A percentile compares a stretch with the other conserved stretches of the same genome.
Evolutionary conservation across 2,797 vertebrate species (phyloP).

Genomic region (Pangasius sanitwongsei): DNA sequence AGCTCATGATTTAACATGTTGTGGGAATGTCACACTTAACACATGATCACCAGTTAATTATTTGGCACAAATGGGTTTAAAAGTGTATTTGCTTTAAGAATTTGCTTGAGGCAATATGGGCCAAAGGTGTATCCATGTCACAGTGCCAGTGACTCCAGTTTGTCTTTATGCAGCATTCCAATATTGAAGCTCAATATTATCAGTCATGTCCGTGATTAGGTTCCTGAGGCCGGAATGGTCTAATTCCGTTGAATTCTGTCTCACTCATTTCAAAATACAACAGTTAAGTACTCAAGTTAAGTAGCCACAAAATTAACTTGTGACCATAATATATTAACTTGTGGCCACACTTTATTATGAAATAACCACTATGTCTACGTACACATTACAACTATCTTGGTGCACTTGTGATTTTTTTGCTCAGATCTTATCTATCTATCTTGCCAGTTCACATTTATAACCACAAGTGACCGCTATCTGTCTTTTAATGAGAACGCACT

Average conservation of each 20-base stretch:
- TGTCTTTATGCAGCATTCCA: background rate
- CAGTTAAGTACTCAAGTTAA: no score
- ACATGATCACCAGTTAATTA: background rate
- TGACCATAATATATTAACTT: background rate
- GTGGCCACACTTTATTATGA: background rate
- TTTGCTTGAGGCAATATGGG: background rate
- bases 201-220: background rate
- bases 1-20: background rate
- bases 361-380: background rate
- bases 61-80: background rate
- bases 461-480: background rate
- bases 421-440: background rate
- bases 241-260: background rate
- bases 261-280: background rate
- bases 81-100: background rate
- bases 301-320: background rate
- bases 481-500: background rate
- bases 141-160: background rate
- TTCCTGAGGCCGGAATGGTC: background rate
- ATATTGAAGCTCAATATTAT: background rate
- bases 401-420: background rate
- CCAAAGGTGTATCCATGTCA: background rate
- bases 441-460: background rate
- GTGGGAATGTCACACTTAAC: background rate
- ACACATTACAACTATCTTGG: background rate